A percentile compares a stretch with the other conserved stretches of the same genome.
Evolutionary conservation across 2,797 vertebrate genomes (phyloP).

Genomic region (Tokudaia muenninki): DNA sequence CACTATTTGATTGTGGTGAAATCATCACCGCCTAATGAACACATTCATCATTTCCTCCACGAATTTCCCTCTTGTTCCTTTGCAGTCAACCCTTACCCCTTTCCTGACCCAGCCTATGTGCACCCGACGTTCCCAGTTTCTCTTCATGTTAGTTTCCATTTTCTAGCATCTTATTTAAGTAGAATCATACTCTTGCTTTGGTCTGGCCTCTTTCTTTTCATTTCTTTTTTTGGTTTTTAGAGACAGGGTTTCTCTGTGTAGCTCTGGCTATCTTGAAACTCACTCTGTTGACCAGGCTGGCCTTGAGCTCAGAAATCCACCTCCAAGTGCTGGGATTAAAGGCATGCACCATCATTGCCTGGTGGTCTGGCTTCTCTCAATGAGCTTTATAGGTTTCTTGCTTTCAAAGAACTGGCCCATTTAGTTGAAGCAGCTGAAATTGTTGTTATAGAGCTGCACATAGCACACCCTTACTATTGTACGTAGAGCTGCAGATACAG

Average conservation of each 20-base stretch:
- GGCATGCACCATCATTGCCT: no score
- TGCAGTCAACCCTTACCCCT: not conserved
- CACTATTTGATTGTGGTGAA: not conserved
- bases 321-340: no score
- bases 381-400: slow-evolving; percentile 19
- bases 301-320: no score
- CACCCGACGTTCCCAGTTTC: not conserved
- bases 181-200: not conserved
- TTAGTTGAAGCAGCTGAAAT: slow-evolving; percentile 42
- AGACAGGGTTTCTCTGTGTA: no score
- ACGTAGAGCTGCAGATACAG: not conserved
- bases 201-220: not conserved
- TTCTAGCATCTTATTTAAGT: slow-evolving; percentile 33
- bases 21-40: not conserved
- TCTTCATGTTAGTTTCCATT: not conserved
- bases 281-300: no score
- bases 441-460: not conserved
- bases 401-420: slow-evolving; percentile 9
- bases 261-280: no score
- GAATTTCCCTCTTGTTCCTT: not conserved
- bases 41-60: not conserved
- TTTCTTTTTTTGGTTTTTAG: no score
- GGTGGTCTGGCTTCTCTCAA: not conserved
- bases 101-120: not conserved
- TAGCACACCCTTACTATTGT: not conserved